Evolutionary conservation across 2,888 invertebrate species (phyloP).

Genomic region (Calameuta pallipes): DNA sequence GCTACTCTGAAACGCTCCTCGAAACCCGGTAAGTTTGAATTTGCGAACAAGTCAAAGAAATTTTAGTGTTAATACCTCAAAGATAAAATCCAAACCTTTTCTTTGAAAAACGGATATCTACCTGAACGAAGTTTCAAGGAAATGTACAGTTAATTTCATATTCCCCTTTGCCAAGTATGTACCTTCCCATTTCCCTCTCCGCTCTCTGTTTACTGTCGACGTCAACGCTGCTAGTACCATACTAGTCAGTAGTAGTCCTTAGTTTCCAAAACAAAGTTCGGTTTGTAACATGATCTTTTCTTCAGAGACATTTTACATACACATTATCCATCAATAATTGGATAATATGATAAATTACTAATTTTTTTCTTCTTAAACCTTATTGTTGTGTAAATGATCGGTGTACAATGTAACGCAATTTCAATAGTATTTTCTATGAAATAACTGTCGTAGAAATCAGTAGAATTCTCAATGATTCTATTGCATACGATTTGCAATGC

Average conservation of each 20-base stretch:
- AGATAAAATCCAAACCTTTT: background rate
- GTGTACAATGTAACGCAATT: background rate
- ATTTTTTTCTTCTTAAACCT: background rate
- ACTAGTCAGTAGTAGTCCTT: background rate
- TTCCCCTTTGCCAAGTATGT: background rate
- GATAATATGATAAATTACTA: background rate
- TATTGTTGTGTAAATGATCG: background rate
- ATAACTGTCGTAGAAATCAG: background rate
- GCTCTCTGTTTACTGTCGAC: background rate
- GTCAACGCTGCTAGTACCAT: background rate
- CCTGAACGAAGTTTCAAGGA: background rate
- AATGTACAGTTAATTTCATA: background rate
- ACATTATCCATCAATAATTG: background rate
- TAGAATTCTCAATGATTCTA: background rate
- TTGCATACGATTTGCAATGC: background rate
- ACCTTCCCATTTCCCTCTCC: background rate
- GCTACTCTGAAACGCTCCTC: conserved; percentile 71
- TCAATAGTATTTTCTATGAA: background rate
- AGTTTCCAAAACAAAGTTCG: background rate
- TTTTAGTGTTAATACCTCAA: background rate
- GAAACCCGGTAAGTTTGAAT: conserved; percentile 32
- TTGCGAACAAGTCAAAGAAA: background rate
- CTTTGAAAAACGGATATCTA: background rate
- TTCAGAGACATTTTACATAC: background rate
- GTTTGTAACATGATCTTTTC: background rate